Conservation (phyloP, 2,113 vertebrate genomes). For the Delphinus delphis region DNA sequence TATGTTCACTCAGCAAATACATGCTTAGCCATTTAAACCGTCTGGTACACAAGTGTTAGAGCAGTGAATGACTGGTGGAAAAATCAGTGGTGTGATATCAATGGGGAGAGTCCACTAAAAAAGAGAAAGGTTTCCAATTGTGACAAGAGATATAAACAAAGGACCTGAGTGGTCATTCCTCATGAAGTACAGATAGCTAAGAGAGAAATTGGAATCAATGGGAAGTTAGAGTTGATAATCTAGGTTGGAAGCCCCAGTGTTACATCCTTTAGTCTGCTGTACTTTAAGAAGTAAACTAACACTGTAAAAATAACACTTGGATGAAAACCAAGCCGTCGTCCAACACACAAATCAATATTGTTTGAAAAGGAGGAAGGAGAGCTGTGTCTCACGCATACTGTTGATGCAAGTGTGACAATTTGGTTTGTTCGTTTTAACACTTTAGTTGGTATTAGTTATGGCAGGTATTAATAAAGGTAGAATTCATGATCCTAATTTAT, state of each 20-base stretch:
- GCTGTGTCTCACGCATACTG: not conserved
- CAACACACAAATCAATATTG: conserved; percentile 54
- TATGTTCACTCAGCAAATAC: conserved; percentile 21
- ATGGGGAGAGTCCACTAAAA: conserved; percentile 5
- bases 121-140: not conserved
- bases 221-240: not conserved
- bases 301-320: conserved; percentile 62
- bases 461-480: not conserved
- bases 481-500: not conserved
- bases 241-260: not conserved
- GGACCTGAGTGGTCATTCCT: not conserved
- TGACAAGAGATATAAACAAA: not conserved
- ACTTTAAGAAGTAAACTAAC: conserved; percentile 60
- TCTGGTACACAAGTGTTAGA: conserved; percentile 22
- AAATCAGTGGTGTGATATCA: not conserved
- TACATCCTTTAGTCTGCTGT: conserved; percentile 12
- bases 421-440: not conserved
- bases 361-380: conserved; percentile 59
- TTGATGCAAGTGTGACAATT: not conserved
- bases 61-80: not conserved
- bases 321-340: conserved; percentile 50
- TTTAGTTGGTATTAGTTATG: not conserved
- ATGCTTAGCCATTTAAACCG: conserved; percentile 38
- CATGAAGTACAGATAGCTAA: not conserved
- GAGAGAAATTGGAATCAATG: not conserved